Evolutionary conservation across 2,888 invertebrate genomes (phyloP).

Genomic region (Blastobasis lacticolella): DNA sequence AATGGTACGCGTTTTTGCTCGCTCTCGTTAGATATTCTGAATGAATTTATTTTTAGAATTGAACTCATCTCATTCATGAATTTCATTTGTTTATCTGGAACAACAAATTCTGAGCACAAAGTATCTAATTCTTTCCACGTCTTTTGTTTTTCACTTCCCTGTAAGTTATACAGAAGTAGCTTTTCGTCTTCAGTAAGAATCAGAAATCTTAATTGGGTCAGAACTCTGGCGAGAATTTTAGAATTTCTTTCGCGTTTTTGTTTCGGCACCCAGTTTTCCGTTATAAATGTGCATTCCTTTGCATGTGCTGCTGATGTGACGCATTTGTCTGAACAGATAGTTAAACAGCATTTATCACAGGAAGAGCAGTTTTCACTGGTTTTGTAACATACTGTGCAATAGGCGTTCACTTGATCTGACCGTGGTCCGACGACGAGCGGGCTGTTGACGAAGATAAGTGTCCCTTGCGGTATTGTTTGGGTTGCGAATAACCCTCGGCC

Average conservation of each 20-base stretch:
- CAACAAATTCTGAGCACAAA: constrained; percentile 50
- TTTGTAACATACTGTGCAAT: constrained; percentile 78
- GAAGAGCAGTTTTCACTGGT: constrained; percentile 37
- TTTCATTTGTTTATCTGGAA: constrained; percentile 64
- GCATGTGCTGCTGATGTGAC: constrained; percentile 68
- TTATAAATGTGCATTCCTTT: constrained; percentile 77
- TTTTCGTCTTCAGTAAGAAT: constrained; percentile 48
- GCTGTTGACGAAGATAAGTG: constrained; percentile 78
- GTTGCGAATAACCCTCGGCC: constrained; percentile 82
- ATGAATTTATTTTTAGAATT: constrained; percentile 78
- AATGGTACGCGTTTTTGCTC: constrained; percentile 49
- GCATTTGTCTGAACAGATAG: constrained; percentile 78
- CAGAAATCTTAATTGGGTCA: constrained; percentile 44
- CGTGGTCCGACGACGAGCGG: constrained; percentile 80
- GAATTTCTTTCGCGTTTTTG: constrained; percentile 20
- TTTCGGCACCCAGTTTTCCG: constrained; percentile 57
- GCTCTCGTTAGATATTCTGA: constrained; percentile 62
- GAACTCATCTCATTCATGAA: constrained; percentile 69
- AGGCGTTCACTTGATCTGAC: constrained; percentile 62
- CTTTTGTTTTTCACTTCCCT: constrained; percentile 35
- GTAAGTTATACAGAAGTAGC: constrained; percentile 57
- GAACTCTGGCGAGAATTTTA: constrained; percentile 26
- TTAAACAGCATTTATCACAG: constrained; percentile 78
- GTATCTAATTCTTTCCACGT: constrained; percentile 66
- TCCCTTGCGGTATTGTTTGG: constrained; percentile 75